These are phyloP conservation scores for Muraenolepis orangiensis DNA, from an alignment of 2,797 vertebrate species.

Conservation along the genomic window DNA sequence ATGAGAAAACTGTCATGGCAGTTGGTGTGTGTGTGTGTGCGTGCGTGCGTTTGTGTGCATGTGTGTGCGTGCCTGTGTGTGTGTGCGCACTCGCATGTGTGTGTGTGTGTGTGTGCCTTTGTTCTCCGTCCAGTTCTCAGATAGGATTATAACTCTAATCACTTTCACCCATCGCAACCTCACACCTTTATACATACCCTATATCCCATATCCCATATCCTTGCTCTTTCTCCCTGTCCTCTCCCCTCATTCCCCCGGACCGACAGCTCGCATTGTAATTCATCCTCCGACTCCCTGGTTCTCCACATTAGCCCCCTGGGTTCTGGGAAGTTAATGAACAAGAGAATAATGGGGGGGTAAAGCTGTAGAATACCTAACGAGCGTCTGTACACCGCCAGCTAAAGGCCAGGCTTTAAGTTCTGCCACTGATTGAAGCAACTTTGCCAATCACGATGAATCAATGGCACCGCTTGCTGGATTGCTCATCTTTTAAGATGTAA, in stretches of 20 bases:
- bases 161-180: not conserved
- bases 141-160: not conserved
- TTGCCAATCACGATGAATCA: not conserved
- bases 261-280: no score
- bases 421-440: not conserved
- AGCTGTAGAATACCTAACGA: not conserved
- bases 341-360: not conserved
- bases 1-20: not conserved
- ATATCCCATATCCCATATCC: no score
- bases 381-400: not conserved
- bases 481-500: not conserved
- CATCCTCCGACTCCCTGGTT: not conserved
- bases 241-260: not conserved
- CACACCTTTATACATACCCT: not conserved
- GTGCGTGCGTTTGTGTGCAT: no score
- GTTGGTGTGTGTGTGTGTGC: not conserved
- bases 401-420: not conserved
- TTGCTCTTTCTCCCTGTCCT: not conserved
- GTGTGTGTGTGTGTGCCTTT: not conserved
- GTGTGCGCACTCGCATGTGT: no score
- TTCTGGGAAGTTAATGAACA: not conserved
- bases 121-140: not conserved
- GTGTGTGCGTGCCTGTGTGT: not conserved
- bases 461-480: not conserved
- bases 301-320: not conserved